Conservation (phyloP, 1,140 invertebrate genomes). For the Nebria ingens region DNA sequence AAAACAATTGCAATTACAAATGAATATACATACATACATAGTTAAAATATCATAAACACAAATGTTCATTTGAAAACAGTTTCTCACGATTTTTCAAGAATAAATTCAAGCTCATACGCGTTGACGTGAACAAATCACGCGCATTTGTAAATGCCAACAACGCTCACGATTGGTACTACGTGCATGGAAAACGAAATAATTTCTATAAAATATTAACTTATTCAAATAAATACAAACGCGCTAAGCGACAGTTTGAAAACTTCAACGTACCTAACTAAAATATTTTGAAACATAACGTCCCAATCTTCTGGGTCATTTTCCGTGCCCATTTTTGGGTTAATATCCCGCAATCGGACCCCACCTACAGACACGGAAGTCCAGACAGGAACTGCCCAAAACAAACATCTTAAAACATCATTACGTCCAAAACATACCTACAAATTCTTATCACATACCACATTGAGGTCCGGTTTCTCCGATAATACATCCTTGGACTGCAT, state of each 20-base stretch:
- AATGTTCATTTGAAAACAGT: too few relatives aligned
- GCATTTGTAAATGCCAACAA: not conserved
- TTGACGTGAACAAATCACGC: not conserved
- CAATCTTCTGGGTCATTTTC: slow-evolving; percentile 22
- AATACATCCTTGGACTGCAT: slow-evolving; percentile 45
- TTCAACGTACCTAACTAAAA: not conserved
- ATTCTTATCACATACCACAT: slow-evolving; percentile 37
- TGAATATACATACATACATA: too few relatives aligned
- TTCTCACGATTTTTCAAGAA: too few relatives aligned
- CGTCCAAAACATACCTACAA: not conserved
- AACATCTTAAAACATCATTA: slow-evolving; percentile 3
- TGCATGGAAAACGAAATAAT: too few relatives aligned
- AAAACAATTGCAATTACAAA: too few relatives aligned
- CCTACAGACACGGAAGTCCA: slow-evolving; percentile 56
- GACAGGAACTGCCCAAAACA: slow-evolving; percentile 39
- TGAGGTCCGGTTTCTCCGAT: slow-evolving; percentile 53
- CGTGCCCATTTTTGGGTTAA: slow-evolving; percentile 19
- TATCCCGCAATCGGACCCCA: slow-evolving; percentile 45
- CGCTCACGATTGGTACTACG: too few relatives aligned
- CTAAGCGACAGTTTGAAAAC: not conserved
- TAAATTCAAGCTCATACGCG: too few relatives aligned
- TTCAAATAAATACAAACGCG: not conserved
- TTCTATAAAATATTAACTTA: too few relatives aligned
- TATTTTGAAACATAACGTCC: slow-evolving; percentile 11
- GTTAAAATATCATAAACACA: too few relatives aligned